Conservation (phyloP, 2,797 vertebrate species). For the Podarcis lilfordi region DNA sequence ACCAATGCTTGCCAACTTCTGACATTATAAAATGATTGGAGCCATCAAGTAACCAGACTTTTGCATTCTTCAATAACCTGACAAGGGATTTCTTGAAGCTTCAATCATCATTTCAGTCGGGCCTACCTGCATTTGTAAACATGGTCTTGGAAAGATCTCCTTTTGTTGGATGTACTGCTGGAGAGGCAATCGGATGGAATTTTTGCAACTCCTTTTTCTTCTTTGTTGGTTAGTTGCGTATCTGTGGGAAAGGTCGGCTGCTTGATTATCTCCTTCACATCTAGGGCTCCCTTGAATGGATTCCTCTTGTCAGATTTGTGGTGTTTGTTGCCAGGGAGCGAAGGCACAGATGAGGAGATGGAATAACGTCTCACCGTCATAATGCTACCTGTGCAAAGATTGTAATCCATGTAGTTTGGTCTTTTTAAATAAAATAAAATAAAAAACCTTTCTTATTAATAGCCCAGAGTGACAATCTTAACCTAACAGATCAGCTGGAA, state of each 20-base stretch:
- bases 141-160: conserved; percentile 80
- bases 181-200: not conserved
- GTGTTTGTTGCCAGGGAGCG: conserved; percentile 60
- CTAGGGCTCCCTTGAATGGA: conserved; percentile 48
- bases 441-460: not conserved
- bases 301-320: conserved; percentile 50
- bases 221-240: conserved; percentile 29
- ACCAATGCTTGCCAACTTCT: not conserved
- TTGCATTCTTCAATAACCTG: not conserved
- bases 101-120: not conserved
- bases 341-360: conserved; percentile 70
- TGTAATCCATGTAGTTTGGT: not conserved
- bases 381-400: conserved; percentile 77
- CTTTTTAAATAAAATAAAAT: not conserved
- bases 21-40: not conserved
- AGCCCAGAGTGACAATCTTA: not conserved
- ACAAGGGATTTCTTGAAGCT: too few relatives aligned
- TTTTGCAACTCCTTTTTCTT: conserved; percentile 30
- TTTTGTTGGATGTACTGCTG: conserved; percentile 66
- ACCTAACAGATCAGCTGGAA: not conserved
- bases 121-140: conserved; percentile 84
- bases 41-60: not conserved
- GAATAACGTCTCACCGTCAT: conserved; percentile 95
- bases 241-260: conserved; percentile 36
- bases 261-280: conserved; percentile 46